Percentiles rank a stretch among this genome's conserved stretches.
Evolutionary conservation across 1,140 invertebrate species (phyloP).

Genomic region (Idris sp.): DNA sequence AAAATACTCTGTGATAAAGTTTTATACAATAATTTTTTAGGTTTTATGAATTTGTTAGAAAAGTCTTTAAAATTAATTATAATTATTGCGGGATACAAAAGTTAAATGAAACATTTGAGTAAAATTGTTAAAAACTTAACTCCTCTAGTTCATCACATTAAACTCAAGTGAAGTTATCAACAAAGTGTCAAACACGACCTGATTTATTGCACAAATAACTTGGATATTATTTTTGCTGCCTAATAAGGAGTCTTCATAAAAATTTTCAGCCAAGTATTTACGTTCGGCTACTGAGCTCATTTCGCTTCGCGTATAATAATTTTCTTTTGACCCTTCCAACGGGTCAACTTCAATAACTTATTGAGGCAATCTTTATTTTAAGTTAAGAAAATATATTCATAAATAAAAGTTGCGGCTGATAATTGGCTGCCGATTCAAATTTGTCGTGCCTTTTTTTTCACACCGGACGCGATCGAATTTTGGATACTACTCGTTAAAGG

Average conservation of each 20-base stretch:
- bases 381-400: conserved; percentile 5
- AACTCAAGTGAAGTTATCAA: too few species aligned
- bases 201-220: too few species aligned
- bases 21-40: too few species aligned
- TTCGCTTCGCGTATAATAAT: conserved; percentile 47
- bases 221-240: conserved; percentile 26
- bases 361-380: conserved; percentile 48
- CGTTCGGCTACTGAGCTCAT: conserved; percentile 34
- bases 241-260: conserved; percentile 43
- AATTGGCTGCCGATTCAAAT: conserved; percentile 28
- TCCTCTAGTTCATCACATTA: too few species aligned
- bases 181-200: too few species aligned
- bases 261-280: conserved; percentile 29
- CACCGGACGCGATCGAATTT: conserved; percentile 27
- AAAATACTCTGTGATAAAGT: too few species aligned
- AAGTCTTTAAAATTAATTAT: too few species aligned
- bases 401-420: conserved; percentile 16
- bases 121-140: too few species aligned
- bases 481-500: conserved; percentile 3
- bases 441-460: conserved; percentile 21
- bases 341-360: conserved; percentile 52
- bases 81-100: too few species aligned
- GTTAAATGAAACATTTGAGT: too few species aligned
- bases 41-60: too few species aligned
- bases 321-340: conserved; percentile 27